Conservation (phyloP, 2,888 invertebrate genomes). For the Xanthorhoe designata region DNA sequence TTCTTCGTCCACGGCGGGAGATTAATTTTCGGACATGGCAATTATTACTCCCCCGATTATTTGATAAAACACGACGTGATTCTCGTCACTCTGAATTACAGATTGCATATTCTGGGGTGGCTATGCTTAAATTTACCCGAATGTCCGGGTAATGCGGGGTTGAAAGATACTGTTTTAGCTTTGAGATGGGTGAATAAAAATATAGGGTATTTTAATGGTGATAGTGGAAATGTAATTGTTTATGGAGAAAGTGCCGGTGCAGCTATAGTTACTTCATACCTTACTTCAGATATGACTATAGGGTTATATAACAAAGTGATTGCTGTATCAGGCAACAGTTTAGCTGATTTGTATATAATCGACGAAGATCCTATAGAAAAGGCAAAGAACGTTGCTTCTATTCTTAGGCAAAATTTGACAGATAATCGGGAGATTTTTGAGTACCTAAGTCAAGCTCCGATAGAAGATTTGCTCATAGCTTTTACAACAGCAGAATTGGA, state of each 20-base stretch:
- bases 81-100: constrained; percentile 73
- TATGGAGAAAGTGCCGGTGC: constrained; percentile 76
- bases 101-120: constrained; percentile 71
- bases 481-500: constrained; percentile 57
- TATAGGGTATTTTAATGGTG: constrained; percentile 68
- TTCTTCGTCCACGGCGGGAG: constrained; percentile 86
- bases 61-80: constrained; percentile 67
- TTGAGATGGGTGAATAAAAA: constrained; percentile 73
- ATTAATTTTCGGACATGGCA: constrained; percentile 81
- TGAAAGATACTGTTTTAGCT: constrained; percentile 72
- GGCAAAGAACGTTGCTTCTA: constrained; percentile 57
- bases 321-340: constrained; percentile 62
- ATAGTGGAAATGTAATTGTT: constrained; percentile 64
- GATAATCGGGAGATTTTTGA: constrained; percentile 56
- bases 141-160: constrained; percentile 72
- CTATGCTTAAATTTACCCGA: constrained; percentile 69
- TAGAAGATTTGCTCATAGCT: constrained; percentile 65
- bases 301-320: constrained; percentile 69
- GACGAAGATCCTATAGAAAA: constrained; percentile 64
- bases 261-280: constrained; percentile 56
- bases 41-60: constrained; percentile 76
- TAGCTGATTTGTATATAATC: constrained; percentile 65
- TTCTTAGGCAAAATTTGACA: constrained; percentile 58
- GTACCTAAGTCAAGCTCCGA: constrained; percentile 54
- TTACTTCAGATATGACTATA: constrained; percentile 64